Percentiles rank a stretch among this genome's conserved stretches.
These are phyloP conservation scores for Aegithalos caudatus DNA, from an alignment of 2,113 vertebrate genomes.

Conservation along the genomic window DNA sequence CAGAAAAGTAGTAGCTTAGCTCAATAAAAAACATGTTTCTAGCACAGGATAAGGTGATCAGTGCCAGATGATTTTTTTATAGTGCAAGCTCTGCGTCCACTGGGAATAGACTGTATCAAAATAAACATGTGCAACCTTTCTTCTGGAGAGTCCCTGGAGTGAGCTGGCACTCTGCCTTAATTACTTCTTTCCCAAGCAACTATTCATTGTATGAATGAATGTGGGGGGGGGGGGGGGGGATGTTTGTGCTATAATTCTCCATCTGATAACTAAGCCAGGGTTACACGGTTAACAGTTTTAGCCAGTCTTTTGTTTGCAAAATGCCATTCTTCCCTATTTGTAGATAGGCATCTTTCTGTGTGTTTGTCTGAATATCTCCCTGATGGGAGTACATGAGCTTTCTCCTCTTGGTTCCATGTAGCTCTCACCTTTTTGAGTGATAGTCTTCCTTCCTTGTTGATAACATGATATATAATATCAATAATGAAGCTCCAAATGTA, in stretches of 20 bases:
- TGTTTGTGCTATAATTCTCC: not conserved
- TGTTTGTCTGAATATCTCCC: not conserved
- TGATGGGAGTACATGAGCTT: not conserved
- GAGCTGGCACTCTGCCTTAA: not conserved
- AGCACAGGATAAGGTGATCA: not conserved
- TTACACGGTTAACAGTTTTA: not conserved
- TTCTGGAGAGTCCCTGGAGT: not conserved
- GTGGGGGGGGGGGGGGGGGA: not conserved
- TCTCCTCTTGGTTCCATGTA: not conserved
- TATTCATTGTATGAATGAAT: constrained; percentile 12
- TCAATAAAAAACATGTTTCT: not conserved
- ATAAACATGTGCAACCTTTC: constrained; percentile 42
- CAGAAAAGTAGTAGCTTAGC: not conserved
- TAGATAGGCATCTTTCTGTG: not conserved
- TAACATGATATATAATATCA: not conserved
- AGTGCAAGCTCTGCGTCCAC: not conserved
- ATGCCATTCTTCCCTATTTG: not conserved
- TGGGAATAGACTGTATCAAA: constrained; percentile 10
- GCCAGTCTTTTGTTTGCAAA: not conserved
- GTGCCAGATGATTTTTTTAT: not conserved
- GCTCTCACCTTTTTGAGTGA: not conserved
- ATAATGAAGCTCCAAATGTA: not conserved
- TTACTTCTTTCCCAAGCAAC: not conserved
- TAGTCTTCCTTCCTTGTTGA: not conserved
- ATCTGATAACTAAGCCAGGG: not conserved